Conservation (phyloP, 53 echinoderm and acorn worm species). For the Hippasteria phrygiana region DNA sequence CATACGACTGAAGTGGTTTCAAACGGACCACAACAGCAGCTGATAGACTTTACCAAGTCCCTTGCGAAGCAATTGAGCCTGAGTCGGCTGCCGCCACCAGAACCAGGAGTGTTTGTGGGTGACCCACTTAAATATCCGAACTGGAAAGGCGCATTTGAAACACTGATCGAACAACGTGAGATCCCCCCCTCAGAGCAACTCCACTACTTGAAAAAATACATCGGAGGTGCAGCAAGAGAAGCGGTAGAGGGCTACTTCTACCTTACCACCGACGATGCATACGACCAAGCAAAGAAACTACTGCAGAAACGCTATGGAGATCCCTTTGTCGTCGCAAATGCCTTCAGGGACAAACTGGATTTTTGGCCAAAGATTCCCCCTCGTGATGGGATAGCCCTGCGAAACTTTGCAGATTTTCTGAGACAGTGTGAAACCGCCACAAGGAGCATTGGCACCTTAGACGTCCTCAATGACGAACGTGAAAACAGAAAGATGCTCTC, state of each 20-base stretch:
- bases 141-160: conserved; percentile 65
- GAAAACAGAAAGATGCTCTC: conserved; percentile 16
- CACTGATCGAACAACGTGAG: conserved; percentile 46
- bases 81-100: conserved; percentile 62
- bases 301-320: conserved; percentile 56
- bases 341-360: conserved; percentile 53
- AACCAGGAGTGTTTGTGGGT: conserved; percentile 66
- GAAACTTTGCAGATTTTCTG: conserved; percentile 45
- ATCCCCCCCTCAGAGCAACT: conserved; percentile 50
- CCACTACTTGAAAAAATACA: conserved; percentile 70
- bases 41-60: conserved; percentile 20
- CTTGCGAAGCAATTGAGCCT: conserved; percentile 36
- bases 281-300: conserved; percentile 38
- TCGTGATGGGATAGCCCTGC: conserved; percentile 31
- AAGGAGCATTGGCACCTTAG: conserved; percentile 34
- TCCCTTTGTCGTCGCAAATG: conserved; percentile 54
- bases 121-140: conserved; percentile 65
- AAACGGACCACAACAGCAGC: not conserved
- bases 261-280: conserved; percentile 11
- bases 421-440: conserved; percentile 43
- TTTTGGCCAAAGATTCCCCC: conserved; percentile 47
- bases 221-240: conserved; percentile 65
- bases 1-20: not conserved
- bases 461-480: conserved; percentile 45
- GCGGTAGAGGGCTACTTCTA: conserved; percentile 72